phyloP scores from a whole-genome alignment of 2,888 invertebrate genomes.

The Drosophila longiperda region DNA sequence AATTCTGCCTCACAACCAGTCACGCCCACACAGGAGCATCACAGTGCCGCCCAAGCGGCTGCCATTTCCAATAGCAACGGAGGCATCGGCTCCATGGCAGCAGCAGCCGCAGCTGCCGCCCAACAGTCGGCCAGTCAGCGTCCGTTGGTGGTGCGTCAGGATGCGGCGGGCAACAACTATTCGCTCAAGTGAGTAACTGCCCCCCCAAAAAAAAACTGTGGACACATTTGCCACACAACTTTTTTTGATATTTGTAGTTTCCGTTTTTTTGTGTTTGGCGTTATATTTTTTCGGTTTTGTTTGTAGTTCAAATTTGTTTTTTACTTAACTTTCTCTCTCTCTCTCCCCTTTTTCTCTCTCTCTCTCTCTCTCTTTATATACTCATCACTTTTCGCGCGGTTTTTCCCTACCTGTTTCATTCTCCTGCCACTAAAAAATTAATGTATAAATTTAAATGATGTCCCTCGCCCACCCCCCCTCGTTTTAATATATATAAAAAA shows the following conservation, averaged over 20 bases:
- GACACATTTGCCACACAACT: neutral
- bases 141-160: conserved; percentile 89
- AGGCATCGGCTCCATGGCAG: conserved; percentile 74
- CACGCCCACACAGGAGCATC: conserved; percentile 89
- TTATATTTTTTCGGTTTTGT: conserved; percentile 25
- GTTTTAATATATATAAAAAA: conserved; percentile 19
- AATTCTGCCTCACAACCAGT: conserved; percentile 86
- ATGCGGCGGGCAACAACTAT: conserved; percentile 90
- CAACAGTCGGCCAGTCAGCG: conserved; percentile 84
- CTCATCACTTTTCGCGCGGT: conserved; percentile 30
- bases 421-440: conserved; percentile 28
- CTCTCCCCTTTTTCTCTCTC: conserved; percentile 25
- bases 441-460: neutral
- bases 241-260: conserved; percentile 4
- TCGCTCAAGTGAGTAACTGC: conserved; percentile 91
- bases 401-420: conserved; percentile 24
- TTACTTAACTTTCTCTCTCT: conserved; percentile 34
- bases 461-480: neutral
- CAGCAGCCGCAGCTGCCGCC: conserved; percentile 72
- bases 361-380: conserved; percentile 19
- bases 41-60: conserved; percentile 59
- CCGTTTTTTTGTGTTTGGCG: conserved; percentile 25
- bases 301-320: conserved; percentile 52
- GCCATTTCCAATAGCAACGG: conserved; percentile 72
- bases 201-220: neutral